Conservation (phyloP, 92 coral and sea anemone genomes). For the Siderastrea radians region DNA sequence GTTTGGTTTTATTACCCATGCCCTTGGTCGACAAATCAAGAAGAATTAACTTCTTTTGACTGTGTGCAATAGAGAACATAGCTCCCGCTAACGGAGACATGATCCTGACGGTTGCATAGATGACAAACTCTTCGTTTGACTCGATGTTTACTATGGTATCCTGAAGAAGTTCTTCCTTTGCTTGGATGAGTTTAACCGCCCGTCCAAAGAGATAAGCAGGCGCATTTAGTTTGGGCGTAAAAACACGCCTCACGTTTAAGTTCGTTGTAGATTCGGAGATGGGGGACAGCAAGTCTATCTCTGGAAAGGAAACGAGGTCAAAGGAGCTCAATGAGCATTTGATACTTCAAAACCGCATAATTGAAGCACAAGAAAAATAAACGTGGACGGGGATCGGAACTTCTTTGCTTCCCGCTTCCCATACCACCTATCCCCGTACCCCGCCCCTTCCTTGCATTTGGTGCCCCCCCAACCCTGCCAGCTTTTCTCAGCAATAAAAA, state of each 20-base stretch:
- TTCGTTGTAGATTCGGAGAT: conserved; percentile 24
- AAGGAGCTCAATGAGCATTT: too few relatives aligned
- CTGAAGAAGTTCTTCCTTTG: conserved; percentile 58
- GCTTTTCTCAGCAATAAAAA: too few relatives aligned
- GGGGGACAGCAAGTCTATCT: conserved; percentile 59
- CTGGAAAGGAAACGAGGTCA: conserved; percentile 30
- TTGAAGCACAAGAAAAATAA: too few relatives aligned
- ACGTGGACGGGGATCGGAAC: too few relatives aligned
- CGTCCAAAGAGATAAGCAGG: conserved; percentile 56
- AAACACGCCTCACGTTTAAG: conserved; percentile 36
- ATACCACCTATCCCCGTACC: too few relatives aligned
- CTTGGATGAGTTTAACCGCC: conserved; percentile 16
- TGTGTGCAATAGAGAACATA: conserved; percentile 77
- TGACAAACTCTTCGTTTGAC: conserved; percentile 65
- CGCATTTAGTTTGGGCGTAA: not conserved
- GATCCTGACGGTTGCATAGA: conserved; percentile 34
- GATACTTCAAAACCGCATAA: too few relatives aligned
- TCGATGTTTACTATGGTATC: conserved; percentile 63
- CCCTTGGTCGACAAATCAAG: conserved; percentile 65
- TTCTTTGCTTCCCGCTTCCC: too few relatives aligned
- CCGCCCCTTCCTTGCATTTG: too few relatives aligned
- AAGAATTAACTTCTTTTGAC: conserved; percentile 55
- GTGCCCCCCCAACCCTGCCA: too few relatives aligned
- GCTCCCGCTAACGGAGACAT: conserved; percentile 40
- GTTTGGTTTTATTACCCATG: conserved; percentile 40